Conservation (phyloP, 2,113 vertebrate species). For the Lutjanus erythropterus region DNA sequence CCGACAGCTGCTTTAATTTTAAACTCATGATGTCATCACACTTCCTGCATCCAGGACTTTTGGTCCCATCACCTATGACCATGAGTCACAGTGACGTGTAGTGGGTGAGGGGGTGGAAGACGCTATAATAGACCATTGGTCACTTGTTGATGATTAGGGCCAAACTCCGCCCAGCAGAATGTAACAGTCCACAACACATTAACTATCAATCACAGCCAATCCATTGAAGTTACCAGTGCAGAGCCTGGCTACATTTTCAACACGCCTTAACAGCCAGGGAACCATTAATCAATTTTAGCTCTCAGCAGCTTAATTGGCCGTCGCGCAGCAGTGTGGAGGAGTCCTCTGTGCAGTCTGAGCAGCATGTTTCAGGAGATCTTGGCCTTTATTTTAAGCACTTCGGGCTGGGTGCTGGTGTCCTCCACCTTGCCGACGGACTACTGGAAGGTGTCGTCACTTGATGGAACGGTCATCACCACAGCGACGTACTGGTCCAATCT, state of each 20-base stretch:
- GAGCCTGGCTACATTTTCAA: constrained; percentile 39
- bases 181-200: constrained; percentile 78
- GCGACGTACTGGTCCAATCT: constrained; percentile 94
- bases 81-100: constrained; percentile 54
- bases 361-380: constrained; percentile 89
- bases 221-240: constrained; percentile 48
- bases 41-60: constrained; percentile 1
- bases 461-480: constrained; percentile 96
- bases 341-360: constrained; percentile 74
- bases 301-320: background rate
- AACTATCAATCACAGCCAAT: constrained; percentile 72
- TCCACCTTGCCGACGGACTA: constrained; percentile 94
- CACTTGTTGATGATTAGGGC: constrained; percentile 54
- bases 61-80: constrained; percentile 3
- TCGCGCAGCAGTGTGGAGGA: constrained; percentile 7
- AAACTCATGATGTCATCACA: constrained; percentile 8
- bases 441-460: constrained; percentile 95
- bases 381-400: constrained; percentile 88
- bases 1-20: background rate
- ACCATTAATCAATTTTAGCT: constrained; percentile 28
- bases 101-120: constrained; percentile 31
- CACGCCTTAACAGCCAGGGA: constrained; percentile 5
- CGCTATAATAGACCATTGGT: constrained; percentile 46
- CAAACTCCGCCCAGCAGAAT: constrained; percentile 78
- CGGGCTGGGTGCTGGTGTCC: constrained; percentile 92